phyloP scores from a whole-genome alignment of 1,140 invertebrate species.

The Brachionus rotundiformis region DNA sequence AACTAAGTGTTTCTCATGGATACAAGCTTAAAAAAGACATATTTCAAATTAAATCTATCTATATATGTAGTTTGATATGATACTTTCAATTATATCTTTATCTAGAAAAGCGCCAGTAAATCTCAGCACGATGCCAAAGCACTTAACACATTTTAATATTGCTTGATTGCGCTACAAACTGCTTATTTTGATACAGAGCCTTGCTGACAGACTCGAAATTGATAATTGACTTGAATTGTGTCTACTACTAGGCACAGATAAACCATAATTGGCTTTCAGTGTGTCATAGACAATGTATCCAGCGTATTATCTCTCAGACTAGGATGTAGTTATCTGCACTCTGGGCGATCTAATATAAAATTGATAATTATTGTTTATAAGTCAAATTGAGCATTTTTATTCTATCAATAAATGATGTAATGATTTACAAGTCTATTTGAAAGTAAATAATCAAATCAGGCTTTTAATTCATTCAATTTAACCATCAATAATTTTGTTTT shows the following conservation, averaged over 20 bases:
- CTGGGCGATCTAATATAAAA: background rate
- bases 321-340: background rate
- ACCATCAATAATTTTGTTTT: conserved; percentile 12
- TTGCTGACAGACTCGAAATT: conserved; percentile 10
- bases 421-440: conserved; percentile 16
- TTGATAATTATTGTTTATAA: conserved; percentile 27
- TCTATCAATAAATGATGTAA: conserved; percentile 35
- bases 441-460: conserved; percentile 31
- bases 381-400: background rate
- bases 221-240: conserved; percentile 38
- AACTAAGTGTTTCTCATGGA: conserved; percentile 43
- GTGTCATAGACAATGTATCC: conserved; percentile 21
- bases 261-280: background rate
- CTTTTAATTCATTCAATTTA: conserved; percentile 45
- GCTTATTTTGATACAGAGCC: conserved; percentile 18
- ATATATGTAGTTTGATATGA: conserved; percentile 12
- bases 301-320: conserved; percentile 1
- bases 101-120: background rate
- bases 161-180: conserved; percentile 41
- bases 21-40: conserved; percentile 18
- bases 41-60: conserved; percentile 18
- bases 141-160: conserved; percentile 47
- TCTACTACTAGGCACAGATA: background rate
- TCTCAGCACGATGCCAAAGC: conserved; percentile 34
- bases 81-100: conserved; percentile 30